Base-by-base conservation (phyloP, 2,888 invertebrate genomes). In the Graphium colonna region DNA sequence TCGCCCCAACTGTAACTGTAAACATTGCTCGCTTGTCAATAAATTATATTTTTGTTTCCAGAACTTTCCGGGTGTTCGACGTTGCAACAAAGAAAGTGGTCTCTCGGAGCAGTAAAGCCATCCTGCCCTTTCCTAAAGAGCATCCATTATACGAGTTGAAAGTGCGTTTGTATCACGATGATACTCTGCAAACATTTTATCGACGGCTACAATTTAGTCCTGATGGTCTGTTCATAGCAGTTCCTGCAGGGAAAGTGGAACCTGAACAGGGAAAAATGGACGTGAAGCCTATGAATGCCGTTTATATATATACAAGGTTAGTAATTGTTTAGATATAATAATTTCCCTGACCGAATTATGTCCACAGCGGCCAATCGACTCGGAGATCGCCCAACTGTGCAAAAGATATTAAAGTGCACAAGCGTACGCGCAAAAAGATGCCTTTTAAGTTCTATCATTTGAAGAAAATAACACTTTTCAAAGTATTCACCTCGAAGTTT, bases 151-250 rank as follows among this genome's bases (percentile, higher is more conserved):
- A 92, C 58, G 90, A 91, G 0, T 92, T 92, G 61, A 87, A 90
- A 51, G 91, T 94, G 10, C 91, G 95, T 31, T 87, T 97, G 41
- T 98, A 95, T 80, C 95, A 97, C 67, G 98, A 98, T 66, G 98
- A 98, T 75, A 97, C 97, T 0, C 90, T 98, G 60, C 96, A 97
- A 79, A 97, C 98, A 0, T 99, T 97, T 82, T 98, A 96, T 74
- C 91, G 99, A 39, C 91, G 99, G 31, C 80, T 98, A 18, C 92
- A 94, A 42, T 99, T 97, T 74, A 95, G 97, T 17, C 97, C 98
- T 0, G 98, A 98, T 78, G 99, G 99, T 0, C 91, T 94, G 69
- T 81, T 99, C 43, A 80, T 99, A 16, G 92, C 98, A n/a, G 95
- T 95, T 0, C 99, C 99, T 0, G 94, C 97, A 0, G 98, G 98